phyloP scores from a whole-genome alignment of 2,797 vertebrate species.

The Neosalanx taihuensis region DNA sequence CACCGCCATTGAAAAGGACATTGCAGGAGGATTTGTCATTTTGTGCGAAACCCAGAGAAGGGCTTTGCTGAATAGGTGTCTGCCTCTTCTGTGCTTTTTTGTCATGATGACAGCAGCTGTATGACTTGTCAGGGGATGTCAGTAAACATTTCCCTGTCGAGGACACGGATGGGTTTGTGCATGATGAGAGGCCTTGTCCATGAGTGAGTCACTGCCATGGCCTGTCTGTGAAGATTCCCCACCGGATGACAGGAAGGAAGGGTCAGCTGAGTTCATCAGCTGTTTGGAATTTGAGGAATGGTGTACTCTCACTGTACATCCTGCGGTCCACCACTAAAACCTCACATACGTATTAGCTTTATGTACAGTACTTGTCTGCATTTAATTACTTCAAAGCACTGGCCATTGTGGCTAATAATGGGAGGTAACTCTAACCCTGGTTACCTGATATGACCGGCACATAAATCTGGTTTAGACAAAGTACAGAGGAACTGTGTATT shows the following conservation, averaged over 20 bases:
- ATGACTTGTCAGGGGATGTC: neutral
- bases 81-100: neutral
- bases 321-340: neutral
- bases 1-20: too few species aligned
- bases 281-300: neutral
- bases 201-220: slow-evolving; percentile 52
- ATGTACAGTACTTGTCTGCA: too few species aligned
- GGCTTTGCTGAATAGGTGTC: too few species aligned
- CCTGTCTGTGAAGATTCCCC: slow-evolving; percentile 17
- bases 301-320: neutral
- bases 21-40: too few species aligned
- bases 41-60: too few species aligned
- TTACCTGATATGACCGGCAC: too few species aligned
- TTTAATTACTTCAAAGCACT: too few species aligned
- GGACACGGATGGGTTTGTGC: neutral
- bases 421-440: too few species aligned
- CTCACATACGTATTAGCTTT: too few species aligned
- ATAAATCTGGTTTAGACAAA: too few species aligned
- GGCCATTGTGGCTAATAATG: too few species aligned
- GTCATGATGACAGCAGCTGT: neutral
- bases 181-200: slow-evolving; percentile 19
- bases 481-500: too few species aligned
- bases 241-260: slow-evolving; percentile 40
- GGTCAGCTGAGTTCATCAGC: slow-evolving; percentile 23
- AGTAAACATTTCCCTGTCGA: neutral